Base-by-base conservation (phyloP, 2,113 vertebrate species). In the Hippocampus guttulatus region DNA sequence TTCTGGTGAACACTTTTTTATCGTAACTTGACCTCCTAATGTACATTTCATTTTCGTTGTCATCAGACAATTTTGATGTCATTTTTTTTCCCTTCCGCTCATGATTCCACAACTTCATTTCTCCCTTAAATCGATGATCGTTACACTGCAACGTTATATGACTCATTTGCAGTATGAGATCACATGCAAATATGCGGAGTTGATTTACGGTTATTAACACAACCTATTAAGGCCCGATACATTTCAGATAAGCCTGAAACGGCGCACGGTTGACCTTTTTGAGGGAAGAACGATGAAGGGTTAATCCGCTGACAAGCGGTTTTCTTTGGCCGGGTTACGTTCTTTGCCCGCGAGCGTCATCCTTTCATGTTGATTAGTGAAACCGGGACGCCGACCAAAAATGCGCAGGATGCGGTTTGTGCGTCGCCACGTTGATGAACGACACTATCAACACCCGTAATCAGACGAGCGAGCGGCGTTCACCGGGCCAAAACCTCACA, bases 291-390 rank as follows among this genome's bases (percentile, higher is more conserved):
- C 14, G 43, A 64, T 3, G 2, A 27, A 47, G 16, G 64, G 74
- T 73, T 71, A 84, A 76, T 81, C 77, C 79, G 74, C 82, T 81
- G 74, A 54, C 67, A 67, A 18, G 62, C 60, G 88, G 86, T 88
- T 91, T 89, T 89, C 76, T 74, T 92, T 91, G 90, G 89, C 87
- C 82, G 65, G 9, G 3, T 66, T 21, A 68, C 52, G 11, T 40
- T 54, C 52, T 68, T 69, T 70, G 73, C 65, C 66, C 75, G 67
- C 1, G 23, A 86, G 73, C 78, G 69, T 79, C 69, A 69, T 83
- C 75, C 68, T 72, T 78, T 61, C 20, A 51, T 73, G 77, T 74
- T 77, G 55, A 81, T 75, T 67, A 74, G 70, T 80, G 30, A 2
- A 7, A 61, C 58, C 58, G 72, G 79, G 84, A 81, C 77, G 69